A percentile compares a stretch with the other conserved stretches of the same genome.
phyloP scores from a whole-genome alignment of 2,888 invertebrate species.

The Machimus rusticus region DNA sequence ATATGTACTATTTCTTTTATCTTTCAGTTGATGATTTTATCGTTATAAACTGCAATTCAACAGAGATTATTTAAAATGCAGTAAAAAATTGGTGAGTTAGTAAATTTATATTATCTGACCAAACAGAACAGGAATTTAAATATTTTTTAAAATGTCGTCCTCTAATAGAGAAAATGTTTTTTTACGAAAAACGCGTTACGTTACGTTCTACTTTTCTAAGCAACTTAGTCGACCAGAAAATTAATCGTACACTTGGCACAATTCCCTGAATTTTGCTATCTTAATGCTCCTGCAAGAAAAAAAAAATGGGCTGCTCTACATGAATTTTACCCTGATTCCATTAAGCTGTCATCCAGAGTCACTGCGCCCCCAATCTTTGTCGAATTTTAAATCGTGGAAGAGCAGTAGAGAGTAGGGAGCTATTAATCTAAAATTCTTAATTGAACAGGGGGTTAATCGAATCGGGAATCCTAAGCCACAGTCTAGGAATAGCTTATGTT shows the following conservation, averaged over 20 bases:
- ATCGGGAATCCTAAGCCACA: background rate
- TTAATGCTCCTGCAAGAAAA: slow-evolving; percentile 10
- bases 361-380: background rate
- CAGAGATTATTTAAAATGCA: background rate
- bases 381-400: slow-evolving; percentile 26
- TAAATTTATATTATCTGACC: background rate
- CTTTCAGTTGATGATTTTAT: too few relatives aligned
- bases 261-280: slow-evolving; percentile 12
- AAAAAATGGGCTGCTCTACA: background rate
- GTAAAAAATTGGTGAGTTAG: background rate
- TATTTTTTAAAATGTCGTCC: background rate
- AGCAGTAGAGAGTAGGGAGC: background rate
- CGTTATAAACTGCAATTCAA: too few relatives aligned
- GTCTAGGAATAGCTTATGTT: background rate
- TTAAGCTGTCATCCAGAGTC: slow-evolving; percentile 33
- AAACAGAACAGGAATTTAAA: background rate
- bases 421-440: background rate
- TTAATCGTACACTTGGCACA: slow-evolving; percentile 52
- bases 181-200: slow-evolving; percentile 49
- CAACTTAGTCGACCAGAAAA: slow-evolving; percentile 53
- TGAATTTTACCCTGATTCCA: slow-evolving; percentile 23
- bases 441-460: slow-evolving; percentile 37
- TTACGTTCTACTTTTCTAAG: slow-evolving; percentile 49
- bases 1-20: too few relatives aligned
- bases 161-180: slow-evolving; percentile 29